Percentiles rank a stretch among this genome's conserved stretches.
Conservation (phyloP, 2,888 invertebrate species). For the Lamellibrachia columna region DNA sequence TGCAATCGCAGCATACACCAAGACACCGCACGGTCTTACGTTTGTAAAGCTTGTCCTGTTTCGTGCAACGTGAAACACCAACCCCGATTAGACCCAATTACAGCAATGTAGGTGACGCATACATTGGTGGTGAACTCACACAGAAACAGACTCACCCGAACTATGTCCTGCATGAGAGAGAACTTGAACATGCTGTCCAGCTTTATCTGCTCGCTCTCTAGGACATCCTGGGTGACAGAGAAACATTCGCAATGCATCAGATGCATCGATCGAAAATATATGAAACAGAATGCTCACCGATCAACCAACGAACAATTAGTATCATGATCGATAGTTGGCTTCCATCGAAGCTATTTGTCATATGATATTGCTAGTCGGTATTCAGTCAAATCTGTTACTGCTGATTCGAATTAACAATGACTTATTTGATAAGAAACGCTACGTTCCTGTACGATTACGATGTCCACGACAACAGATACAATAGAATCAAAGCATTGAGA, state of each 20-base stretch:
- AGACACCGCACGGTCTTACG: too few relatives aligned
- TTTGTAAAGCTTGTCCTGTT: too few relatives aligned
- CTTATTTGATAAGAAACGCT: neutral
- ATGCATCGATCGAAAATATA: neutral
- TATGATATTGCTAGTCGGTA: neutral
- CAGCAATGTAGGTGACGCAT: neutral
- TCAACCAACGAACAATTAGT: neutral
- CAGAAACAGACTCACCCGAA: slow-evolving; percentile 73
- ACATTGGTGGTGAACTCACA: neutral
- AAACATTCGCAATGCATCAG: neutral
- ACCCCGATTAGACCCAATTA: too few relatives aligned
- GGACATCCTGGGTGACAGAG: slow-evolving; percentile 63
- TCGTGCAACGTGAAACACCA: too few relatives aligned
- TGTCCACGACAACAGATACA: neutral
- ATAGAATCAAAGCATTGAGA: neutral
- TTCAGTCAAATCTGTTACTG: neutral
- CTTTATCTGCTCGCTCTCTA: slow-evolving; percentile 91
- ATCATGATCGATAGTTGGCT: neutral
- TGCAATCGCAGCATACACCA: too few relatives aligned
- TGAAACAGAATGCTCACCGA: neutral
- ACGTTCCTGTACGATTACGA: neutral
- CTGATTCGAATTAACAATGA: neutral
- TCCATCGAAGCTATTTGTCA: neutral
- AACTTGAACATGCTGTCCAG: slow-evolving; percentile 93
- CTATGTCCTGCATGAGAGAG: slow-evolving; percentile 93